phyloP scores from a whole-genome alignment of 1,140 invertebrate genomes.

The Pachypeltis micranthus region DNA sequence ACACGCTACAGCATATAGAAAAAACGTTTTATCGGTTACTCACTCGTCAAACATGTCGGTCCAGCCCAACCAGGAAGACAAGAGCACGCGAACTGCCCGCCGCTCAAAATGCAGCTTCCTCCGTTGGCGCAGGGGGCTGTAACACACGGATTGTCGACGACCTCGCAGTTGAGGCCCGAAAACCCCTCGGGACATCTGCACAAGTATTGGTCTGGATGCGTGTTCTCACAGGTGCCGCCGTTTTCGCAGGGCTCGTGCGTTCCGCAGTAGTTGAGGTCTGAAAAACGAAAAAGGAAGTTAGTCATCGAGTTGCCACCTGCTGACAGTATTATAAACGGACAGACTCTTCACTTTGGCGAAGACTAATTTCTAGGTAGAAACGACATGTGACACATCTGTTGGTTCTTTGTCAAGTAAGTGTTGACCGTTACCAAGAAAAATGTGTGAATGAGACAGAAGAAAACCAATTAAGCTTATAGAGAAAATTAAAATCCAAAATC shows the following conservation, averaged over 20 bases:
- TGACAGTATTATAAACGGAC: no score
- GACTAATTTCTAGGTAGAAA: no score
- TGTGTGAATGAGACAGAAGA: no score
- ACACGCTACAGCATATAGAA: no score
- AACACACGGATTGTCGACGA: conserved; percentile 82
- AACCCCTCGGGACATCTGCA: conserved; percentile 86
- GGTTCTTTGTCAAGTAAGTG: no score
- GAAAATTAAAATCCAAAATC: no score
- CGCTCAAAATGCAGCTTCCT: conserved; percentile 52
- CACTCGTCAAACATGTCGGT: conserved; percentile 56
- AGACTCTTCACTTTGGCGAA: no score
- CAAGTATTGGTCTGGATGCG: conserved; percentile 78
- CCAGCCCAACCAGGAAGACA: conserved; percentile 79
- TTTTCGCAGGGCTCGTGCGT: conserved; percentile 92
- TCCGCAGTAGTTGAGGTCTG: conserved; percentile 94
- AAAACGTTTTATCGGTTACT: no score
- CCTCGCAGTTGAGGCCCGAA: conserved; percentile 81
- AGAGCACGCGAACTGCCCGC: conserved; percentile 54
- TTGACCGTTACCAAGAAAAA: no score
- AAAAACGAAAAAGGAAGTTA: conserved; percentile 24
- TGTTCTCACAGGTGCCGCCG: conserved; percentile 91
- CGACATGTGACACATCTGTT: no score
- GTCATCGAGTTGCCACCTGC: no score
- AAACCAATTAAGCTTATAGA: no score
- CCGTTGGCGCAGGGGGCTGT: conserved; percentile 78